Evolutionary conservation across 2,888 invertebrate genomes (phyloP).

Genomic region (Oligia fasciuncula): DNA sequence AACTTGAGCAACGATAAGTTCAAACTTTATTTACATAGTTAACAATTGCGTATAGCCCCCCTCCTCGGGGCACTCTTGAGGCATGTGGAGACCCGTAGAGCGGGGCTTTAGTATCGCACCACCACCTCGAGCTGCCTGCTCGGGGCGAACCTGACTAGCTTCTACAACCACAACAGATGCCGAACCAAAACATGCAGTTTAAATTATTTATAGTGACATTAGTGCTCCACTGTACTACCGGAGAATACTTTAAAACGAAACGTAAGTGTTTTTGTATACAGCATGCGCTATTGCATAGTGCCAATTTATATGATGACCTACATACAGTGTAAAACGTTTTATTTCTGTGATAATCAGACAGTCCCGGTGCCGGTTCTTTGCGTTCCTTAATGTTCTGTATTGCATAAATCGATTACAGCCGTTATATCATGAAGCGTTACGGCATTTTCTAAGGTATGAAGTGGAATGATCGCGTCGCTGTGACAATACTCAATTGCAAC

Average conservation of each 20-base stretch:
- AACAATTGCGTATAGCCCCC: conserved; percentile 86
- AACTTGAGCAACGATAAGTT: conserved; percentile 80
- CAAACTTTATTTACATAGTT: conserved; percentile 86
- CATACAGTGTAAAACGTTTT: conserved; percentile 50
- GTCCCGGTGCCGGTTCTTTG: conserved; percentile 47
- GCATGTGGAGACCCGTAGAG: conserved; percentile 74
- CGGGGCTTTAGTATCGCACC: conserved; percentile 80
- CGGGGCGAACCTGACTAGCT: conserved; percentile 75
- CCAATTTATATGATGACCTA: conserved; percentile 58
- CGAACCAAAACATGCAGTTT: conserved; percentile 80
- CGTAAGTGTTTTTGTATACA: conserved; percentile 81
- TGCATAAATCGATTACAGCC: conserved; percentile 71
- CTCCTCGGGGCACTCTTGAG: conserved; percentile 76
- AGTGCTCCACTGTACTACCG: conserved; percentile 80
- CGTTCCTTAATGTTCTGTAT: conserved; percentile 70
- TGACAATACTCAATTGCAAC: conserved; percentile 35
- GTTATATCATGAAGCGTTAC: conserved; percentile 71
- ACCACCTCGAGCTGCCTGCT: conserved; percentile 81
- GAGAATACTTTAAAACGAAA: conserved; percentile 85
- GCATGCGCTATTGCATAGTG: conserved; percentile 54
- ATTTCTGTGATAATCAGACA: conserved; percentile 68
- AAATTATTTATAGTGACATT: conserved; percentile 84
- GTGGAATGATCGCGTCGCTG: conserved; percentile 35
- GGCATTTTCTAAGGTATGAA: conserved; percentile 57
- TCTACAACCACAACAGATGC: conserved; percentile 63